A percentile compares a stretch with the other conserved stretches of the same genome.
Conservation (phyloP, 2,113 vertebrate species). For the Nyctibius bracteatus region DNA sequence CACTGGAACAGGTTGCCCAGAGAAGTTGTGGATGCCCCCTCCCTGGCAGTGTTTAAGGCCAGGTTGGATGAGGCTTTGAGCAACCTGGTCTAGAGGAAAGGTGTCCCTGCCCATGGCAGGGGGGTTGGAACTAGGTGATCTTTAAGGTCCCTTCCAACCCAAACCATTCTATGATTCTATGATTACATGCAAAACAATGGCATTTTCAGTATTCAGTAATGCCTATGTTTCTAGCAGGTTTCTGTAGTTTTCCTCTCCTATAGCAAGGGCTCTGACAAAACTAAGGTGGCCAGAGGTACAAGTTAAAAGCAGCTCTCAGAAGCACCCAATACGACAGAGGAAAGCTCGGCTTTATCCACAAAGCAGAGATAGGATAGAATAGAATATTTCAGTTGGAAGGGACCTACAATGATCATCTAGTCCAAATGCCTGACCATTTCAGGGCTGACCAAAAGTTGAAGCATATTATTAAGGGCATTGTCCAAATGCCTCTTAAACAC, state of each 20-base stretch:
- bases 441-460: not conserved
- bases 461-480: not conserved
- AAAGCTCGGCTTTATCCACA: not conserved
- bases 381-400: not conserved
- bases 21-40: no score
- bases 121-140: no score
- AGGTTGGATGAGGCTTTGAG: no score
- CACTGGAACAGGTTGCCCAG: no score
- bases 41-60: no score
- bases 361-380: not conserved
- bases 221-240: not conserved
- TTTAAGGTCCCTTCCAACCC: no score
- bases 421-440: not conserved
- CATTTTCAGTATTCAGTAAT: not conserved
- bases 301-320: not conserved
- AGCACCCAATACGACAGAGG: not conserved
- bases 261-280: not conserved
- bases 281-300: not conserved
- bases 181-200: not conserved
- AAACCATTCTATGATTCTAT: no score
- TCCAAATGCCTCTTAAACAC: not conserved
- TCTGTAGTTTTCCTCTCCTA: not conserved
- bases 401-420: fast-evolving
- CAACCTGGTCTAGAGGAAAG: no score
- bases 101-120: no score